Evolutionary conservation across 1,140 invertebrate species (phyloP).

Genomic region (Listronotus bonariensis): DNA sequence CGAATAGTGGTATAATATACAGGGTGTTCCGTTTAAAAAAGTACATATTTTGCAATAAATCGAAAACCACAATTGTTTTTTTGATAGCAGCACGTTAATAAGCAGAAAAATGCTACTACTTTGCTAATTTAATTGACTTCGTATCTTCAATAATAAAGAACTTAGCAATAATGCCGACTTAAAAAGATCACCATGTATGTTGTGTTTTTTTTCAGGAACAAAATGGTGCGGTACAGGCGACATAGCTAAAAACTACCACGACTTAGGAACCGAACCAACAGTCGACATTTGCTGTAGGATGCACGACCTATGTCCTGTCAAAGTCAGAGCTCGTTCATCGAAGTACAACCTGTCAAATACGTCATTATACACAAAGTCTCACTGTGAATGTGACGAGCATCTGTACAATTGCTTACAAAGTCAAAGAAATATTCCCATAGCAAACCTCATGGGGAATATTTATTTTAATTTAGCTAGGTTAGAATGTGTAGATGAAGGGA

Average conservation of each 20-base stretch:
- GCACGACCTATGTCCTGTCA: constrained; percentile 80
- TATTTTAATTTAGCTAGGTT: constrained; percentile 86
- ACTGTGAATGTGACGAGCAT: constrained; percentile 83
- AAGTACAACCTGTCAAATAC: constrained; percentile 83
- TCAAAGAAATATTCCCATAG: constrained; percentile 68
- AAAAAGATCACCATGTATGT: too few relatives aligned
- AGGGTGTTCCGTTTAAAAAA: too few relatives aligned
- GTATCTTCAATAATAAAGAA: too few relatives aligned
- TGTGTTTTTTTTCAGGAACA: constrained; percentile 71
- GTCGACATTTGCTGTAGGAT: constrained; percentile 84
- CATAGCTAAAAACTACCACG: constrained; percentile 79
- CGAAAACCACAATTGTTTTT: too few relatives aligned
- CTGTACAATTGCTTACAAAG: constrained; percentile 81
- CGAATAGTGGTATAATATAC: too few relatives aligned
- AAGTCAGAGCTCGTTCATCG: constrained; percentile 72
- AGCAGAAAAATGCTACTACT: too few relatives aligned
- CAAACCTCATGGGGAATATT: constrained; percentile 79
- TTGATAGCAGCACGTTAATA: too few relatives aligned
- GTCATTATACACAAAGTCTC: constrained; percentile 84
- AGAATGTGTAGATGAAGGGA: constrained; percentile 71
- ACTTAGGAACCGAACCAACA: constrained; percentile 71
- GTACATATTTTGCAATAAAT: too few relatives aligned
- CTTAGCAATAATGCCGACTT: too few relatives aligned
- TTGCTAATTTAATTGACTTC: too few relatives aligned
- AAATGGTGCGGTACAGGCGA: constrained; percentile 90